A percentile compares a stretch with the other conserved stretches of the same genome.
phyloP scores from a whole-genome alignment of 2,797 vertebrate genomes.

The Poeciliopsis gracilis region DNA sequence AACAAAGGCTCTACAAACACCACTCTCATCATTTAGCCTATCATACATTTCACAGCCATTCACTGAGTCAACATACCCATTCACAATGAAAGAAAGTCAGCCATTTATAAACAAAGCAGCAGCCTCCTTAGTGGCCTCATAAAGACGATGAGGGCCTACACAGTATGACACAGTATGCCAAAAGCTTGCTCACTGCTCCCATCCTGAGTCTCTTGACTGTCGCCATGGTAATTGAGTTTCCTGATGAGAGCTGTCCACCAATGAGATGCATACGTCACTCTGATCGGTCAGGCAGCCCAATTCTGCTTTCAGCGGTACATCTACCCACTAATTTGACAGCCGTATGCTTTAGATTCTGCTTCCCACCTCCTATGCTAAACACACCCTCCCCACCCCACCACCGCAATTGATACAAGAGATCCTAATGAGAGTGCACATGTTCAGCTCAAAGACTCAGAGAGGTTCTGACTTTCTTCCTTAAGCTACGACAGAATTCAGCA shows the following conservation, averaged over 20 bases:
- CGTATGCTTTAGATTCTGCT: slow-evolving; percentile 37
- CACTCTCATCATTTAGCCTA: not conserved
- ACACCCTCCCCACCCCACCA: not conserved
- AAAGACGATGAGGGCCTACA: slow-evolving; percentile 49
- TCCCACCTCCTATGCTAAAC: not conserved
- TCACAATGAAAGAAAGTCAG: slow-evolving; percentile 21
- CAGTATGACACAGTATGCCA: slow-evolving; percentile 57
- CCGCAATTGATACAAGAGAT: slow-evolving; percentile 49
- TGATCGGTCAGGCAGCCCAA: slow-evolving; percentile 60
- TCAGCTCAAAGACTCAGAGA: slow-evolving; percentile 54
- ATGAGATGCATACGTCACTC: slow-evolving; percentile 54
- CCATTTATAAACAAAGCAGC: slow-evolving; percentile 47
- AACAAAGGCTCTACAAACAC: slow-evolving; percentile 16
- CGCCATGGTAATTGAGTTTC: slow-evolving; percentile 66
- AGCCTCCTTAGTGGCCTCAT: slow-evolving; percentile 33
- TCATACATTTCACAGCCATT: slow-evolving; percentile 1
- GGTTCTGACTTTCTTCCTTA: slow-evolving; percentile 70
- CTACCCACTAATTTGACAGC: slow-evolving; percentile 66
- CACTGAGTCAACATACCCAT: slow-evolving; percentile 21
- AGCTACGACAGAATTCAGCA: slow-evolving; percentile 64
- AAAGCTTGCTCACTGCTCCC: slow-evolving; percentile 53
- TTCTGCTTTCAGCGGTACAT: slow-evolving; percentile 50
- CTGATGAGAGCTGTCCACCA: slow-evolving; percentile 67
- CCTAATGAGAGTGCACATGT: slow-evolving; percentile 66
- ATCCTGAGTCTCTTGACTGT: slow-evolving; percentile 59